phyloP scores from a whole-genome alignment of 2,797 vertebrate species.

The Tenualosa thibaudeaui region DNA sequence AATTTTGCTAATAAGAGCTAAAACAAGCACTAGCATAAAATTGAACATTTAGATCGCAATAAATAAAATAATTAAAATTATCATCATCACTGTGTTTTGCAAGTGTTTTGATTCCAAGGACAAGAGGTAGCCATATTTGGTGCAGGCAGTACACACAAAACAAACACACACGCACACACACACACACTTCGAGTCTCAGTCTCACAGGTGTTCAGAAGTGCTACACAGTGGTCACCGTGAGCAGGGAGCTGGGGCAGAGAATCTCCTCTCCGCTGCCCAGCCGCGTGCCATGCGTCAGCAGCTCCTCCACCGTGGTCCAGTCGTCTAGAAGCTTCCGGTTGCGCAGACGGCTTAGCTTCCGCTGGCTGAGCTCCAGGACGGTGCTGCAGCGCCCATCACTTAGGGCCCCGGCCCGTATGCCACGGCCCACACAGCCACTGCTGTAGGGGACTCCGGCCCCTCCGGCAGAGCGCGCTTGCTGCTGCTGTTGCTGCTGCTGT shows the following conservation, averaged over 20 bases:
- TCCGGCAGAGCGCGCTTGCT: constrained; percentile 28
- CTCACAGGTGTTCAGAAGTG: constrained; percentile 34
- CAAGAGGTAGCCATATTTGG: constrained; percentile 58
- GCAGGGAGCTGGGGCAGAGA: constrained; percentile 68
- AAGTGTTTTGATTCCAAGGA: constrained; percentile 50
- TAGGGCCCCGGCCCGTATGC: constrained; percentile 34
- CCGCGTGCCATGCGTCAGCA: constrained; percentile 74
- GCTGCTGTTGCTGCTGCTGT: constrained; percentile 52
- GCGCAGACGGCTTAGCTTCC: constrained; percentile 73
- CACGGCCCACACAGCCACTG: background rate
- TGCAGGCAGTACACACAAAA: constrained; percentile 41
- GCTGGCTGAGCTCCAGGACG: constrained; percentile 75
- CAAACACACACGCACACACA: constrained; percentile 35
- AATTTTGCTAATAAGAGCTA: constrained; percentile 28
- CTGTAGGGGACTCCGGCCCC: background rate
- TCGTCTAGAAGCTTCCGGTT: constrained; percentile 79
- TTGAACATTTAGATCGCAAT: constrained; percentile 49
- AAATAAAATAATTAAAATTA: background rate
- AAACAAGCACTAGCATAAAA: constrained; percentile 42
- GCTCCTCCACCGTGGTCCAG: constrained; percentile 79
- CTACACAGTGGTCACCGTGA: constrained; percentile 79
- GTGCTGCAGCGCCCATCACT: constrained; percentile 65
- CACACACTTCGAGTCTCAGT: constrained; percentile 24
- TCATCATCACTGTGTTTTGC: constrained; percentile 37
- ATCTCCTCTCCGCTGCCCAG: constrained; percentile 65